Evolutionary conservation across 2,797 vertebrate genomes (phyloP).

Genomic region (Xerus rutilus): DNA sequence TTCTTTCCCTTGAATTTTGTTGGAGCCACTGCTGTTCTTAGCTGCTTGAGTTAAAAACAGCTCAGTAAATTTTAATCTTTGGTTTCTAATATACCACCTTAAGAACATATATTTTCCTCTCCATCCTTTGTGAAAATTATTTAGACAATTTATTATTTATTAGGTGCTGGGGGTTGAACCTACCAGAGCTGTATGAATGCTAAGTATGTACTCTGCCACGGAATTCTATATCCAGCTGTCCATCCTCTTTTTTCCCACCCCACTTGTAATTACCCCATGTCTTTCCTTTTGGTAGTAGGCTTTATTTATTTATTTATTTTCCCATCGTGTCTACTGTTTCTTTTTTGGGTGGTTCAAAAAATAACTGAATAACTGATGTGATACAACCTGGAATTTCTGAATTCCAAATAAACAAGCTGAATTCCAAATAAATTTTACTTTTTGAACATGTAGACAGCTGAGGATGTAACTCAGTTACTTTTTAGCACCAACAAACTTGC

Average conservation of each 20-base stretch:
- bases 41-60: background rate
- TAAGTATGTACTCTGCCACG: background rate
- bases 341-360: background rate
- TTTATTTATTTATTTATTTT: background rate
- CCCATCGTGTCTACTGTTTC: background rate
- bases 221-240: background rate
- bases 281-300: background rate
- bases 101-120: background rate
- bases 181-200: no score
- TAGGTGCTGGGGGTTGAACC: background rate
- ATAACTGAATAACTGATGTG: slow-evolving; percentile 72
- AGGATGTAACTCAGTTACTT: slow-evolving; percentile 53
- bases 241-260: background rate
- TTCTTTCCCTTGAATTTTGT: background rate
- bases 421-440: slow-evolving; percentile 78
- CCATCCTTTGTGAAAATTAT: no score
- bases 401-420: slow-evolving; percentile 79
- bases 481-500: slow-evolving; percentile 67
- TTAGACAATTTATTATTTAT: background rate
- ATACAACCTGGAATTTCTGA: slow-evolving; percentile 71
- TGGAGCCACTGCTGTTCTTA: background rate
- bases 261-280: background rate
- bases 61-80: background rate
- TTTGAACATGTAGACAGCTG: slow-evolving; percentile 16
- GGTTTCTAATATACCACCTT: background rate